Conservation (phyloP, 2,113 vertebrate genomes). For the Crotalus viridis region DNA sequence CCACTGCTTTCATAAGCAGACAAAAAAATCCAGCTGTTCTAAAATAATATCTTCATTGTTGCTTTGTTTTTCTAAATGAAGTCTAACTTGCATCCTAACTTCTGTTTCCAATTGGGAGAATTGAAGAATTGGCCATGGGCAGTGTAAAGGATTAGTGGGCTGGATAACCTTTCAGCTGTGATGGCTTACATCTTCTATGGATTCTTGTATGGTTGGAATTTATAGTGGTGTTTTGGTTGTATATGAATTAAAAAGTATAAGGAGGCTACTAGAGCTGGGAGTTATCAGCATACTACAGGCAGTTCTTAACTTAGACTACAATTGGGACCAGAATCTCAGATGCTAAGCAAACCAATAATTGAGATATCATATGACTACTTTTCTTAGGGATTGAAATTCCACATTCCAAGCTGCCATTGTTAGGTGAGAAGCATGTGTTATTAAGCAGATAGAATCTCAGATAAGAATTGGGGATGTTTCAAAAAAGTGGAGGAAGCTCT, state of each 20-base stretch:
- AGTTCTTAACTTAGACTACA: background rate
- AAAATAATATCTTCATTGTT: background rate
- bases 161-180: background rate
- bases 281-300: background rate
- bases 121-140: background rate
- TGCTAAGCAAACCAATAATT: background rate
- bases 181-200: background rate
- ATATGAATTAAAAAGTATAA: background rate
- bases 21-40: background rate
- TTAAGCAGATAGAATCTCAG: background rate
- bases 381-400: background rate
- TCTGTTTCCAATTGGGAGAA: background rate
- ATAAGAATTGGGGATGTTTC: background rate
- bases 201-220: background rate
- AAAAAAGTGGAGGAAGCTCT: background rate
- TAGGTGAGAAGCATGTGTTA: background rate
- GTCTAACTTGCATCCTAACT: background rate
- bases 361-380: background rate
- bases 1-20: background rate
- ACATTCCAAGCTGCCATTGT: background rate
- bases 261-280: background rate
- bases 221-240: background rate
- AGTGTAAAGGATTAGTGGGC: background rate
- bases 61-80: background rate
- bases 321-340: background rate